Evolutionary conservation across 2,113 vertebrate genomes (phyloP), one percentile per base, ranked within the genome.

Genomic region (Stercorarius parasiticus): DNA sequence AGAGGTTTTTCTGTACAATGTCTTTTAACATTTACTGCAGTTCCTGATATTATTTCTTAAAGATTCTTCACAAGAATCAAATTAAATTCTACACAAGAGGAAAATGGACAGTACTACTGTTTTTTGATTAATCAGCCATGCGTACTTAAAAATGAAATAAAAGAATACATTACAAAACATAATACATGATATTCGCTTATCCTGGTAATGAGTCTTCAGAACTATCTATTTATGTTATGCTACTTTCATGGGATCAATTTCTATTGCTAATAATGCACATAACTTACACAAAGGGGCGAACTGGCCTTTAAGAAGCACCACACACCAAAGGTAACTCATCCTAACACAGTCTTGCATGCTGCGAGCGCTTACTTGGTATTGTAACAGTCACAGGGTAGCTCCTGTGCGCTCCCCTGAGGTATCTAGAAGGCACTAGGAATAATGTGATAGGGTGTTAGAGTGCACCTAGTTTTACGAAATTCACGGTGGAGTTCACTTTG

Each of bases 81-180:
- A 97, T 95, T 82, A 83, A 91, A 83, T 82, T 97, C 94, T 95
- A 80, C 92, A 85, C 85, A 74, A 93, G 56, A 72, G 78, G 78
- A 95, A 82, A 92, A 83, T 27, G 38, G 81, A 52, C 65, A 94
- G n/a, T 36, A 34, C 69, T 76, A 26, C 45, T 38, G 42, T 61
- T 91, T 85, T 94, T 86, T 91, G 91, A 96, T 83, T 87, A 73
- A 93, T 82, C 84, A 73, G 49, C 82, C 73, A 26, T 22, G 45
- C 3, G 15, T 83, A 73, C 50, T 92, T 84, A 83, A 88, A 71
- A 95, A 93, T 56, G 21, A 96, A 95, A 86, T 74, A 73, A 82
- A 93, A 92, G n/a, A 94, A 47, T 56, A 72, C 74, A 91, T 92
- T 82, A 59, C 42, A 78, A 82, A 94, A 55, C 73, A 67, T 49